Evolutionary conservation across 1,140 invertebrate genomes (phyloP), one percentile per base, ranked within the genome.

Genomic region (Heliconius hermathena): DNA sequence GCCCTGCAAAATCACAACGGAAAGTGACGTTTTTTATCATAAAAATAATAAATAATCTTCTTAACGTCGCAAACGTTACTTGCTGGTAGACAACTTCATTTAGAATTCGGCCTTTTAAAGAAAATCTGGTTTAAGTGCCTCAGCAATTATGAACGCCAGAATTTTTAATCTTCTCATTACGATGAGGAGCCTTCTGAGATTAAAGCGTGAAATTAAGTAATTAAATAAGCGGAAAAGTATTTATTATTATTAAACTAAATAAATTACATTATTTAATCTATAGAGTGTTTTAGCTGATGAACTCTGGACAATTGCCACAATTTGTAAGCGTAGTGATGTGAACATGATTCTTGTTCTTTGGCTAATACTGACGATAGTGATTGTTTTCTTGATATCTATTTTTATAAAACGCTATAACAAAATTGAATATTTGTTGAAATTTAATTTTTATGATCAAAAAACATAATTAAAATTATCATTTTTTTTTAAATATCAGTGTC

Each of bases 91-190:
- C 46, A 77, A 73, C 52, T 77, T 80, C 66, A 80, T 80, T 76
- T 75, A 76, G 46, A 80, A 60, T 80, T 71, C 52, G 71, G 49
- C 52, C 52, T 41, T 78, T 73, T 60, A 71, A 60, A 49, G 71
- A 74, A 74, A 80, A 80, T 76, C 75, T 77, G 71, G 52, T 77
- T 77, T 73, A 74, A 70, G 74, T 76, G 74, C 71, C 71, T 66
- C 38, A 70, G 71, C 57, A 80, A 80, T 80, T 74, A 80, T 73
- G 79, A 77, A 60, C 57, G 26, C 72, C n/a, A 73, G 57, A 78
- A 80, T 80, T 80, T 80, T 76, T 77, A 70, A 80, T 77, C 49
- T 46, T 76, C 78, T 79, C 66, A 75, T 79, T 79, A 79, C 75
- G 29, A 74, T 20, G 29, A 73, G 72, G 26, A 46, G 71, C 46